Evolutionary conservation across 53 echinoderm and acorn worm species (phyloP), one percentile per base, ranked within the genome.

Genomic region (Holothuria leucospilota): DNA sequence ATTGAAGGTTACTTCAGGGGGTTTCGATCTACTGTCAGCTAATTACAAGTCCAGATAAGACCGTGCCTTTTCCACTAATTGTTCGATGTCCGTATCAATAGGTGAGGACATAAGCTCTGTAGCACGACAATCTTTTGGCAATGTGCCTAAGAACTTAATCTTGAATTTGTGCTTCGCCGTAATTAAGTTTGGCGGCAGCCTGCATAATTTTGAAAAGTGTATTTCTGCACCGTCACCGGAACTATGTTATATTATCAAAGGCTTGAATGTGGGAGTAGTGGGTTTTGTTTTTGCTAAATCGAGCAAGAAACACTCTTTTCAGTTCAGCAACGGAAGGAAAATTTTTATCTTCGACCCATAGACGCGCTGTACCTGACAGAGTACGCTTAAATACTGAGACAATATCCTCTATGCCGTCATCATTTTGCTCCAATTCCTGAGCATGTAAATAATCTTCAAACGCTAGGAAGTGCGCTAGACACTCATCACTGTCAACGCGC

Each of bases 31-130:
- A 2, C 13, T 39, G 13, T 10, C 28, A 49, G 2, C 49, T 0
- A 49, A 2, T 13, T 49, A 38, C 10, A 69, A 10, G 39, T 69
- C 70, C 5, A 69, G 70, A 29, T 34, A 34, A 29, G 39, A 29
- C 30, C 34, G 70, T 0, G 70, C 70, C 20, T 39, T 15, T 1
- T 20, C 30, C 10, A 69, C 20, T 39, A 69, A 13, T 2, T 29
- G 2, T 29, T 69, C 14, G 14, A 56, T 51, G 16, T 21, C 14
- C 6, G 65, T 68, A 21, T 66, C 68, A 38, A 75, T 12, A 14
- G 74, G 71, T 20, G 28, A 62, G n/a, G 89, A 90, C 90, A 90
- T 85, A 18, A 85, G 39, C 11, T 85, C 58, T 20, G 90, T 59
- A 10, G 85, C 67, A 53, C 90, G 85, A n/a, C 85, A 90, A 12